Conservation (phyloP, 2,797 vertebrate species). For the Rhabdomys pumilio region DNA sequence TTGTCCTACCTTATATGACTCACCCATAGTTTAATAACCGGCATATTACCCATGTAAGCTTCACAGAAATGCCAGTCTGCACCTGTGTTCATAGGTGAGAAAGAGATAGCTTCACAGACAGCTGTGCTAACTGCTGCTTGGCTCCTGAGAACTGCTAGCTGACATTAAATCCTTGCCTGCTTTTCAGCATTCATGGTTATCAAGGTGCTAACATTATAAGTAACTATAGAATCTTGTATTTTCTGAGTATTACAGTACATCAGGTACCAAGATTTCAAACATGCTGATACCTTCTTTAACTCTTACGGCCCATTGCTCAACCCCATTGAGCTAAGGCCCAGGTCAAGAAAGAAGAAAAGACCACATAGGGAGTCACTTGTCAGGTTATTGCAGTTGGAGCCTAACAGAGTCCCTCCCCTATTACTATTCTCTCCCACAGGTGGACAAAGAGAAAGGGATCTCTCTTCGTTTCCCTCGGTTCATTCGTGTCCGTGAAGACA, state of each 20-base stretch:
- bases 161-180: not conserved
- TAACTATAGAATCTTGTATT: not conserved
- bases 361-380: not conserved
- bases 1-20: rapidly evolving
- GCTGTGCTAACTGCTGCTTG: not conserved
- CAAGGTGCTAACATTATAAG: rapidly evolving
- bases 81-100: not conserved
- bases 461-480: slow-evolving; percentile 96
- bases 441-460: slow-evolving; percentile 95
- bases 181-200: rapidly evolving
- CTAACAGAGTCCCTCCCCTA: rapidly evolving
- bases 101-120: not conserved
- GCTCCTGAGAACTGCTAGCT: not conserved
- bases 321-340: not conserved
- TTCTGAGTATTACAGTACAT: not conserved
- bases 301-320: not conserved
- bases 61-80: not conserved
- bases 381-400: not conserved
- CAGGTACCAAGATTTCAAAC: not conserved
- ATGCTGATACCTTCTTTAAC: not conserved
- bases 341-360: not conserved
- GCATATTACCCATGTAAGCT: rapidly evolving
- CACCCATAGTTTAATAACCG: rapidly evolving
- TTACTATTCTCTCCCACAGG: slow-evolving; percentile 86
- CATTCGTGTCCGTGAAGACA: slow-evolving; percentile 93